These are phyloP conservation scores for Gastrophryne carolinensis DNA, from an alignment of 2,797 vertebrate species.

Conservation along the genomic window DNA sequence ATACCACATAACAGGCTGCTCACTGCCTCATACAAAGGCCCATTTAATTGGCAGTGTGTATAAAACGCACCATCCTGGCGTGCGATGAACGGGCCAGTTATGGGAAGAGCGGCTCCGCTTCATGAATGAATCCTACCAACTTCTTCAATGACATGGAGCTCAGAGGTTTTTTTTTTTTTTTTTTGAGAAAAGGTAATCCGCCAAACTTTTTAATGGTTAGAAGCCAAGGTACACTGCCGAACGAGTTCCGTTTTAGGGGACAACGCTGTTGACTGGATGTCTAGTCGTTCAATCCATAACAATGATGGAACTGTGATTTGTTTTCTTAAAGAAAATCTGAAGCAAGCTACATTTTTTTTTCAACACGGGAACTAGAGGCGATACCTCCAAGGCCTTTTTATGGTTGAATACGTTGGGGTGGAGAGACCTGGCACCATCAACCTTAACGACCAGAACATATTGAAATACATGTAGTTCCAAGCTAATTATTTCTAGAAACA, in stretches of 20 bases:
- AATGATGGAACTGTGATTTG: conserved; percentile 40
- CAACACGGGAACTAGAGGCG: too few species aligned
- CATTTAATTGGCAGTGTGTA: conserved; percentile 55
- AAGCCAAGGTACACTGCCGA: conserved; percentile 56
- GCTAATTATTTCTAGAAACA: too few species aligned
- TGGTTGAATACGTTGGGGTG: not conserved
- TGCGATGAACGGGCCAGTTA: conserved; percentile 65
- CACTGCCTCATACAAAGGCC: conserved; percentile 54
- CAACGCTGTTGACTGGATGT: conserved; percentile 56
- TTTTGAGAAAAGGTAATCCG: not conserved
- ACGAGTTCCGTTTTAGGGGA: conserved; percentile 54
- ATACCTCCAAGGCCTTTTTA: not conserved
- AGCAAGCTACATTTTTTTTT: too few species aligned
- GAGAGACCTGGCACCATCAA: not conserved
- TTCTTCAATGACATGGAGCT: conserved; percentile 54
- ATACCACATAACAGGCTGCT: conserved; percentile 54
- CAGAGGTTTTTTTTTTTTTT: conserved; percentile 55
- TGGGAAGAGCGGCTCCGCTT: conserved; percentile 56
- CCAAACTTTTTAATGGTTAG: conserved; percentile 35
- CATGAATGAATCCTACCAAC: conserved; percentile 62
- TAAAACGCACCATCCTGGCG: conserved; percentile 47
- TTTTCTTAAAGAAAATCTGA: not conserved
- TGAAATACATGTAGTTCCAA: too few species aligned
- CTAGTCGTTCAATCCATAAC: conserved; percentile 55
- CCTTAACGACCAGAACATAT: not conserved